These are phyloP conservation scores for Augiades crinisus DNA, from an alignment of 2,888 invertebrate species.

Conservation along the genomic window DNA sequence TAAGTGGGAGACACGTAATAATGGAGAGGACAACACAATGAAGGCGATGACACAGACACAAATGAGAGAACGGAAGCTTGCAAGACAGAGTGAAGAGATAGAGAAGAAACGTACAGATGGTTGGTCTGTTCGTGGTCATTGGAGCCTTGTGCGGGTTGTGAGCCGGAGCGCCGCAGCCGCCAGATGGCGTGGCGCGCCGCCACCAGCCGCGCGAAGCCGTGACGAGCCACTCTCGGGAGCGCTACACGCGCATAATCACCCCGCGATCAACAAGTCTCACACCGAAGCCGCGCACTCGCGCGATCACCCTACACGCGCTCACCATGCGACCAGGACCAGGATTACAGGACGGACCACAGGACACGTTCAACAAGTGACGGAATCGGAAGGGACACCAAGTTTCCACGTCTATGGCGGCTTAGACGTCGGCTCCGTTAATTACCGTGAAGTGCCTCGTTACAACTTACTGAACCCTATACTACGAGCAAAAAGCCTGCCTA, in stretches of 20 bases:
- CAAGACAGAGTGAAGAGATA: slow-evolving; percentile 53
- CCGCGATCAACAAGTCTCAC: slow-evolving; percentile 54
- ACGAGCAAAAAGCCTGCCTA: slow-evolving; percentile 76
- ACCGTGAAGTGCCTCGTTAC: not conserved
- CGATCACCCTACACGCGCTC: slow-evolving; percentile 43
- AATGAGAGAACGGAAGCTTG: slow-evolving; percentile 40
- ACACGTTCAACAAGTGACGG: slow-evolving; percentile 42
- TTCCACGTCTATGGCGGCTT: slow-evolving; percentile 26
- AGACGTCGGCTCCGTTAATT: slow-evolving; percentile 32
- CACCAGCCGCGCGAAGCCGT: slow-evolving; percentile 86
- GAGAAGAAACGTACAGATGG: slow-evolving; percentile 78
- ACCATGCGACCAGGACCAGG: slow-evolving; percentile 42
- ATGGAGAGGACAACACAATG: slow-evolving; percentile 34
- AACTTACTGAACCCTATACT: slow-evolving; percentile 36
- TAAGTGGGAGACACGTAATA: slow-evolving; percentile 24
- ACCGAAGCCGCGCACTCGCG: slow-evolving; percentile 40
- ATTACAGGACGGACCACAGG: slow-evolving; percentile 24
- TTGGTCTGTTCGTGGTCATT: slow-evolving; percentile 79
- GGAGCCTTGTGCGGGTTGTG: slow-evolving; percentile 74
- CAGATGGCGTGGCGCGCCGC: slow-evolving; percentile 87
- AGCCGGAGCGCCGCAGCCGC: slow-evolving; percentile 83
- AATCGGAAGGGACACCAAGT: slow-evolving; percentile 26
- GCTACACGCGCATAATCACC: slow-evolving; percentile 61
- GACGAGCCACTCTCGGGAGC: slow-evolving; percentile 83
- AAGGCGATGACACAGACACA: slow-evolving; percentile 30